These are phyloP conservation scores for Shargacucullia verbasci DNA, from an alignment of 2,888 invertebrate genomes.

Conservation along the genomic window DNA sequence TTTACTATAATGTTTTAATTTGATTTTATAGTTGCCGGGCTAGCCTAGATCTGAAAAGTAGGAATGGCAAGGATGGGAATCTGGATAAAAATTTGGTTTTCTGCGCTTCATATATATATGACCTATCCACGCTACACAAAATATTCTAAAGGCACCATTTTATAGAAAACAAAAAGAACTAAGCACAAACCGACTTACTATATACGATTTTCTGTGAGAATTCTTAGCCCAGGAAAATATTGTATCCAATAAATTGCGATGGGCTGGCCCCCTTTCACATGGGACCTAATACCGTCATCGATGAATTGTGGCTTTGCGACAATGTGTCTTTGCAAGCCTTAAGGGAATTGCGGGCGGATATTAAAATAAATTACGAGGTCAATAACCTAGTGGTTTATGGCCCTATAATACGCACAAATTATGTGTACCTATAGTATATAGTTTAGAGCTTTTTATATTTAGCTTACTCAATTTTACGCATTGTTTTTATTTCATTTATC, in stretches of 20 bases:
- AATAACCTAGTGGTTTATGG: constrained; percentile 8
- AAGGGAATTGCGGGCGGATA: constrained; percentile 12
- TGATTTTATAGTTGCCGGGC: too few species aligned
- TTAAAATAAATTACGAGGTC: constrained; percentile 26
- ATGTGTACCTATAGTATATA: neutral
- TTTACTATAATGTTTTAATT: too few species aligned
- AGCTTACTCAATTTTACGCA: too few species aligned
- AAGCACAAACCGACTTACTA: neutral
- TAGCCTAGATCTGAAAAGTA: too few species aligned
- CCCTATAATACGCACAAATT: neutral
- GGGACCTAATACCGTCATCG: constrained; percentile 23
- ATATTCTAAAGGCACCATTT: too few species aligned
- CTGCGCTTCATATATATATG: too few species aligned
- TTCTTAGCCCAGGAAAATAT: constrained; percentile 17
- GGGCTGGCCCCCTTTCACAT: constrained; percentile 15
- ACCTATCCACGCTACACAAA: too few species aligned
- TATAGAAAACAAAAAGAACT: too few species aligned
- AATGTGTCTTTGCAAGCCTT: constrained; percentile 12
- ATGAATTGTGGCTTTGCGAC: constrained; percentile 31
- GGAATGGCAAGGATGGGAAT: too few species aligned
- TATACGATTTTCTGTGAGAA: neutral
- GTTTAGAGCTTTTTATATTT: too few species aligned
- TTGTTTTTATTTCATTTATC: too few species aligned
- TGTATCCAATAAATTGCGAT: constrained; percentile 31
- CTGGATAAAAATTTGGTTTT: too few species aligned